Base-by-base conservation (phyloP, 2,797 vertebrate species). In the Carapus acus region DNA sequence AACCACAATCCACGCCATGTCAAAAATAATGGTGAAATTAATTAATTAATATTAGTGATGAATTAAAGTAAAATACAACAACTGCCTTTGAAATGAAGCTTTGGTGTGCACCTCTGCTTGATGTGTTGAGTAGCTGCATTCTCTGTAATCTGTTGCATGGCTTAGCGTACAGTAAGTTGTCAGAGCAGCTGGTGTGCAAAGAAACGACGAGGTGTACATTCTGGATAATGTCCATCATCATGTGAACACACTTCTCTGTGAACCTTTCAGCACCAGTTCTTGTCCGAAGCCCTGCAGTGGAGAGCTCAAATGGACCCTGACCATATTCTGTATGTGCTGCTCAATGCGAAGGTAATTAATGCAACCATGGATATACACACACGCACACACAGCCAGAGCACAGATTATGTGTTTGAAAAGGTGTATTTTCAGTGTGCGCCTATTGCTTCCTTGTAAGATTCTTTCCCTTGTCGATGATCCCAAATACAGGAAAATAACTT, bases 271-370 rank as follows among this genome's bases (percentile, higher is more conserved):
- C 93, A 96, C 87, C 94, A 97, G 77, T 98, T 94, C 82, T 83
- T 98, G 83, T 91, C 94, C 2, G 96, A 98, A 77, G 88, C 95
- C n/a, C 79, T 98, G 54, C 96, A 98, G 68, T 97, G 90, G 89
- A 88, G 96, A 88, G 94, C 96, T 62, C 93, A 95, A 74, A 89
- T 89, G 0, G 94, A 95, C 53, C 94, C 96, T 5, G 96, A 98
- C 64, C 94, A 98, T 38, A 84, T 91, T 1, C 91, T 98, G 3
- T 98, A 96, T 79, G 90, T 97, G 70, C 81, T 98, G 20, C 72
- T 98, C 31, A 98, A 97, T 64, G 89, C 94, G 51, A 97, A 97
- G 94, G 95, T 97, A 90, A 5, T 40, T 17, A 17, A 45, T 14
- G 59, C 40, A 47, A 46, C 50, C 33, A 42, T 37, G 8, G 21